These are phyloP conservation scores for Epizoanthus stellaris DNA, from an alignment of 92 coral and sea anemone species.

Conservation along the genomic window DNA sequence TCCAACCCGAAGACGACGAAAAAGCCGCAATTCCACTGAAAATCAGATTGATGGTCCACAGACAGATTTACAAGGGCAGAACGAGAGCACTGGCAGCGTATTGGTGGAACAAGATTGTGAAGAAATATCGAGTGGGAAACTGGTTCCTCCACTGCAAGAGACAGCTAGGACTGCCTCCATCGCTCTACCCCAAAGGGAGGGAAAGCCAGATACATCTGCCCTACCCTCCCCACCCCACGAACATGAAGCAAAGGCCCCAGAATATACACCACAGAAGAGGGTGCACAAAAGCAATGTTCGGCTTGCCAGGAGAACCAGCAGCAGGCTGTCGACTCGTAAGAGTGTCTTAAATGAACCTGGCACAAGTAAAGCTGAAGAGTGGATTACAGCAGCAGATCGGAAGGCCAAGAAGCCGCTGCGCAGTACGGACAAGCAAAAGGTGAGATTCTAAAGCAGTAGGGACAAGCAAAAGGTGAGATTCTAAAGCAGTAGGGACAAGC, in stretches of 20 bases:
- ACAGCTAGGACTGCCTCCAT: background rate
- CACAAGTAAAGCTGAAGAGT: background rate
- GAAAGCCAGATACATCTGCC: background rate
- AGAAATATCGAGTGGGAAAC: background rate
- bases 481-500: too few relatives aligned
- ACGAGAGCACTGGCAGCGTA: background rate
- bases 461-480: too few relatives aligned
- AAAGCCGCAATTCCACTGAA: background rate
- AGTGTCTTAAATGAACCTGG: background rate
- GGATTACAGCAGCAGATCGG: background rate
- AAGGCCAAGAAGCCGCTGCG: background rate
- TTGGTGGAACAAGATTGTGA: background rate
- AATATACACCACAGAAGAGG: slow-evolving; percentile 3
- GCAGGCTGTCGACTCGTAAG: slow-evolving; percentile 29
- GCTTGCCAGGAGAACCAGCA: slow-evolving; percentile 32
- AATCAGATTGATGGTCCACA: background rate
- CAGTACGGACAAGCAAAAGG: slow-evolving; percentile 21
- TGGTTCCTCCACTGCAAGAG: background rate
- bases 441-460: background rate
- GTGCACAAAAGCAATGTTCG: slow-evolving; percentile 14
- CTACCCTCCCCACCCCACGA: background rate
- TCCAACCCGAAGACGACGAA: background rate
- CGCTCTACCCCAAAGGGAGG: background rate
- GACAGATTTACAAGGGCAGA: background rate
- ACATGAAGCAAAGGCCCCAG: background rate